Evolutionary conservation across 2,888 invertebrate genomes (phyloP), one percentile per base, ranked within the genome.

Genomic region (Julus scandinavius): DNA sequence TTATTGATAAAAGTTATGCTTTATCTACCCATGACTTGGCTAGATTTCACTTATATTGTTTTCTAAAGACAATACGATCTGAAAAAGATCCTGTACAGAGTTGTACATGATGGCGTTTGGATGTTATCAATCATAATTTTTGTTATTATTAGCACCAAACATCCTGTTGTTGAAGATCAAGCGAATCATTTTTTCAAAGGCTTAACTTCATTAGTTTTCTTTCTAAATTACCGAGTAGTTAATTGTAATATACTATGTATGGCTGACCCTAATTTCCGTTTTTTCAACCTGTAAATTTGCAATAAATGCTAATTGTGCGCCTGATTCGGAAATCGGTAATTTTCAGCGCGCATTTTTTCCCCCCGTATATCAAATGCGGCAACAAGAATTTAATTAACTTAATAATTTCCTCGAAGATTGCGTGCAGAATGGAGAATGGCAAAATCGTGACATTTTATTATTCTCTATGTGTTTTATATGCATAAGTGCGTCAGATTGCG

Each of bases 301-400:
- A 20, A 63, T 63, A 20, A 63, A 63, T 20, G 63, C 20, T 63
- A 63, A 63, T 63, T n/a, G 63, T 6, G 7, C 4, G n/a, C 63
- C 7, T 63, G 63, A 63, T 63, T 63, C 63, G 63, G 63, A 63
- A 63, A 63, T 63, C 63, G 20, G 63, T 17, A n/a, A 63, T 63
- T 63, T 63, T 63, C 17, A 63, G n/a, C 63, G n/a, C 63, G 63
- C n/a, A 63, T 63, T 17, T 63, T 63, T 63, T 20, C 6, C 6
- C 41, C 6, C n/a, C n/a, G 63, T 63, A 63, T 63, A 58, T 13
- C 58, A 17, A 7, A 17, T 58, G 63, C 63, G n/a, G 63, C 63
- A 63, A 6, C 63, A n/a, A n/a, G n/a, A n/a, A 63, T 63, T 63
- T 63, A 63, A 63, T 63, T 63, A 63, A 63, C n/a, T n/a, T 63